Evolutionary conservation across 2,888 invertebrate species (phyloP).

Genomic region (Eilema caniola): DNA sequence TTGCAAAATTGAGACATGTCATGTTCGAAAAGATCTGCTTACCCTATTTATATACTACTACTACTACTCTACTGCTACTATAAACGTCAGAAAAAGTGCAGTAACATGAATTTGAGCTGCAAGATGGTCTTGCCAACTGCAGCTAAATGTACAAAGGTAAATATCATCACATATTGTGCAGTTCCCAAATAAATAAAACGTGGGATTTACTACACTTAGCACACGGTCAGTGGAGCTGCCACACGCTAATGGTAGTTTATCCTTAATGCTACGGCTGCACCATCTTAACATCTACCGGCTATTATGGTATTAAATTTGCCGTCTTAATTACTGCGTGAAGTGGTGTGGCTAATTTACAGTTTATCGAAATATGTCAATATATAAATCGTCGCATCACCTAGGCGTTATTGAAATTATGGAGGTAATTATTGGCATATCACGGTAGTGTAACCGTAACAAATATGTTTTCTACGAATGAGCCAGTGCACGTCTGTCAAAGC

Average conservation of each 20-base stretch:
- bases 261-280: too few species aligned
- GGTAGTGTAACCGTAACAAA: too few species aligned
- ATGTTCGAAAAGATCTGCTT: neutral
- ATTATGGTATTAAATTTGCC: too few species aligned
- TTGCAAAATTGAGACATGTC: neutral
- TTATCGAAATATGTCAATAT: too few species aligned
- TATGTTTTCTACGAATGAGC: constrained; percentile 9
- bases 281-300: too few species aligned
- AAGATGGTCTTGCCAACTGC: constrained; percentile 32
- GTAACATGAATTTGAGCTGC: constrained; percentile 66
- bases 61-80: constrained; percentile 5
- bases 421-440: too few species aligned
- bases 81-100: constrained; percentile 61
- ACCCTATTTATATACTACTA: neutral
- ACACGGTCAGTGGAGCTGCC: neutral
- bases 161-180: constrained; percentile 51
- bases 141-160: constrained; percentile 40
- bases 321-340: too few species aligned
- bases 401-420: too few species aligned
- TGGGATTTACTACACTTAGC: neutral
- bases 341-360: too few species aligned
- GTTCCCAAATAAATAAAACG: constrained; percentile 32
- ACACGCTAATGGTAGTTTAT: neutral
- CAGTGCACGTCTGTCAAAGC: constrained; percentile 27
- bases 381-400: too few species aligned